These are phyloP conservation scores for Choloepus didactylus DNA, from an alignment of 2,797 vertebrate genomes.

Conservation along the genomic window DNA sequence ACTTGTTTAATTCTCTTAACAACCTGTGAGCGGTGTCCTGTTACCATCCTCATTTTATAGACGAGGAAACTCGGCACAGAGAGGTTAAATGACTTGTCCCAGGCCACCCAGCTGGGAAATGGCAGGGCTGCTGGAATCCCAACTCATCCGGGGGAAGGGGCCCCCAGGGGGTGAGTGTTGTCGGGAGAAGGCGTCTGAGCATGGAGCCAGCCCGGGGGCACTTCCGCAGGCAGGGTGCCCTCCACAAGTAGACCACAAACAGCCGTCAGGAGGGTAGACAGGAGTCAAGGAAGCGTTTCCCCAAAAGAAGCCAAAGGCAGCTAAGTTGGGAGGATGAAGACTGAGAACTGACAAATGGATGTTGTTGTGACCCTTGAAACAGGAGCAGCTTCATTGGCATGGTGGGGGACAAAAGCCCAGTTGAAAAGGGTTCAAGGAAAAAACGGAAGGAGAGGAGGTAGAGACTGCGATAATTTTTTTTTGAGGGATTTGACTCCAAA, in stretches of 20 bases:
- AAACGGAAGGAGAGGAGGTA: background rate
- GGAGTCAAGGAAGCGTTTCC: background rate
- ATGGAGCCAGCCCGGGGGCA: accelerated
- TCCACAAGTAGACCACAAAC: background rate
- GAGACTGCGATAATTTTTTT: background rate
- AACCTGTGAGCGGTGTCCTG: background rate
- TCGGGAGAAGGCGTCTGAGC: background rate
- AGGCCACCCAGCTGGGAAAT: background rate
- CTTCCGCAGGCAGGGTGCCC: background rate
- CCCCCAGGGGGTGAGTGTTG: background rate
- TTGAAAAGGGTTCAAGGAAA: background rate
- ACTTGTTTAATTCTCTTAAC: background rate
- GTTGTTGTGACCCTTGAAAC: background rate
- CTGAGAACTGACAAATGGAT: background rate
- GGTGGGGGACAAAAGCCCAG: background rate
- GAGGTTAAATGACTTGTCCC: background rate
- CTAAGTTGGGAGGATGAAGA: background rate
- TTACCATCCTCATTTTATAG: background rate
- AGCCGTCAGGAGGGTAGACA: background rate
- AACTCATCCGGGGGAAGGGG: background rate
- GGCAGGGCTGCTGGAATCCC: background rate
- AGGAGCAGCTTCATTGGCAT: background rate
- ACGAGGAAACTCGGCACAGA: background rate
- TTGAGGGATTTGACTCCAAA: constrained; percentile 27
- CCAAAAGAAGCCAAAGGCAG: background rate